Evolutionary conservation across 2,797 vertebrate genomes (phyloP).

Genomic region (Bucorvus abyssinicus): DNA sequence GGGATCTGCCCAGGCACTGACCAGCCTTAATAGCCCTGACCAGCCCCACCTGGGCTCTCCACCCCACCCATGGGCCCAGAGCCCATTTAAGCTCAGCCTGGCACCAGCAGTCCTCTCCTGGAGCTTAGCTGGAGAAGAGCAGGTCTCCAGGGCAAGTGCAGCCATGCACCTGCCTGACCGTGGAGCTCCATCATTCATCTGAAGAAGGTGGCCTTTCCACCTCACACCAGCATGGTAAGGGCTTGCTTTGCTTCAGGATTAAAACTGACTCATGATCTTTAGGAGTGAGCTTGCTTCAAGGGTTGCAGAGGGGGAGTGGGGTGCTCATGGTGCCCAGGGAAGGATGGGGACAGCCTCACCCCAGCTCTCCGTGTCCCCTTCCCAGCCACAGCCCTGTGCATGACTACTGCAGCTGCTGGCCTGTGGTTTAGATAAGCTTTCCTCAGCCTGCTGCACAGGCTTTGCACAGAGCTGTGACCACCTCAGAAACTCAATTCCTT

Average conservation of each 20-base stretch:
- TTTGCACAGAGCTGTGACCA: not conserved
- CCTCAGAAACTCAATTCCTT: not conserved
- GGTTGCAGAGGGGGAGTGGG: not conserved
- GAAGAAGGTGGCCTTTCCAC: rapidly evolving
- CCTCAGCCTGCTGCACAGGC: not conserved
- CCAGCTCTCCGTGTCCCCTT: not conserved
- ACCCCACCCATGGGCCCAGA: not conserved
- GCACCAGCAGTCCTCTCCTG: rapidly evolving
- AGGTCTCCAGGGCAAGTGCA: rapidly evolving
- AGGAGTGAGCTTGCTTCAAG: not conserved
- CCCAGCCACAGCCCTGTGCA: rapidly evolving
- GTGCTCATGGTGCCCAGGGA: not conserved
- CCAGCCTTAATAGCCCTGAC: not conserved
- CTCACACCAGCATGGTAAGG: rapidly evolving
- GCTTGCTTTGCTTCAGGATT: not conserved
- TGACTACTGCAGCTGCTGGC: not conserved
- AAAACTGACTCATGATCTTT: rapidly evolving
- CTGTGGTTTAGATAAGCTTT: not conserved
- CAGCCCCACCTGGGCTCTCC: not conserved
- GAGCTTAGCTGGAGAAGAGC: rapidly evolving
- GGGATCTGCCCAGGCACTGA: not conserved
- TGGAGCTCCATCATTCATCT: rapidly evolving
- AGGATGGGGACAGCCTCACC: not conserved
- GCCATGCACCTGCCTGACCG: rapidly evolving
- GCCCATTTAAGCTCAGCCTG: not conserved